Evolutionary conservation across 2,113 vertebrate genomes (phyloP).

Genomic region (Polypterus senegalus): DNA sequence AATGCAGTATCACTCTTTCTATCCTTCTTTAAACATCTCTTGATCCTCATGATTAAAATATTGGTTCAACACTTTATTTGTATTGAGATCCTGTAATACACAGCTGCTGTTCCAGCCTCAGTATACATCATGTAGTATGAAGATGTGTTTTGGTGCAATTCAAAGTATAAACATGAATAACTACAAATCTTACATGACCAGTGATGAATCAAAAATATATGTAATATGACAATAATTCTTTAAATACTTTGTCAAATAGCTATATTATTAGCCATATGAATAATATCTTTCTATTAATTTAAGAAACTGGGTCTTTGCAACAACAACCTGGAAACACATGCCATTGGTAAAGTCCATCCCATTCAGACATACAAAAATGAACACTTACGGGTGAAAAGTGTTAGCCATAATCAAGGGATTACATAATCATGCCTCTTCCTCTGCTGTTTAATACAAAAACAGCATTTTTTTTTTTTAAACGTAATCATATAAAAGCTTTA

Average conservation of each 20-base stretch:
- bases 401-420: constrained; percentile 48
- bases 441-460: constrained; percentile 72
- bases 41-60: neutral
- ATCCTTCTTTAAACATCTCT: constrained; percentile 8
- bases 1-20: constrained; percentile 6
- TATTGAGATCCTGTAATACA: too few relatives aligned
- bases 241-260: too few relatives aligned
- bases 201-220: neutral
- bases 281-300: neutral
- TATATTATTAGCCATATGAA: too few relatives aligned
- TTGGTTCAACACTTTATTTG: too few relatives aligned
- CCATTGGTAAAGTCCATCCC: constrained; percentile 67
- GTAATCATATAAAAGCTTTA: constrained; percentile 91
- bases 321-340: constrained; percentile 22
- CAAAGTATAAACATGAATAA: constrained; percentile 2
- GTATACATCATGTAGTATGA: too few relatives aligned
- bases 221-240: too few relatives aligned
- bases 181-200: constrained; percentile 2
- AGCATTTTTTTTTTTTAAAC: constrained; percentile 55
- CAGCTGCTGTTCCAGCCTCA: too few relatives aligned
- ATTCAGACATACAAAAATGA: constrained; percentile 42
- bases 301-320: neutral
- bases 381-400: constrained; percentile 57
- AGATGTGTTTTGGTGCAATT: too few relatives aligned
- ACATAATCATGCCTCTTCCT: constrained; percentile 60